Conservation (phyloP, 2,888 invertebrate species). For the Reticulitermes lucifugus region DNA sequence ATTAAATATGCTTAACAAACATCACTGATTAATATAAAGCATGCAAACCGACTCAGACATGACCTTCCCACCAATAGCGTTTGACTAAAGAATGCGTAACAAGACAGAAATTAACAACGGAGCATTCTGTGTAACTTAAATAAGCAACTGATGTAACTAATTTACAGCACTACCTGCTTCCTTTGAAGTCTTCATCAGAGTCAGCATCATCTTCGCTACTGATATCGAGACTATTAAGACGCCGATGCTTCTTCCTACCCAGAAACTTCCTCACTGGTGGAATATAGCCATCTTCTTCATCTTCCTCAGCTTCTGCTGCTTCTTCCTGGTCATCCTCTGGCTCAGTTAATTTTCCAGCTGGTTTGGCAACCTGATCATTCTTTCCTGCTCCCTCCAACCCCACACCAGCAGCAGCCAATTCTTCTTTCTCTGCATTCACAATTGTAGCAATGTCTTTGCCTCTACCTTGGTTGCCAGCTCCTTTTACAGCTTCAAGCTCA, state of each 20-base stretch:
- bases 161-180: slow-evolving; percentile 70
- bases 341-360: slow-evolving; percentile 58
- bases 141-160: no score
- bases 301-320: slow-evolving; percentile 55
- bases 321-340: slow-evolving; percentile 60
- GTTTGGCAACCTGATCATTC: background rate
- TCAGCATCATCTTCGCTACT: slow-evolving; percentile 82
- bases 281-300: slow-evolving; percentile 51
- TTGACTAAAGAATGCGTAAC: no score
- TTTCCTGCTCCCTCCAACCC: slow-evolving; percentile 43
- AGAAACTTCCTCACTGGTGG: slow-evolving; percentile 53
- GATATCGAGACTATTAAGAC: slow-evolving; percentile 84
- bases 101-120: no score
- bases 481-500: slow-evolving; percentile 79
- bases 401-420: slow-evolving; percentile 57
- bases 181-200: slow-evolving; percentile 93
- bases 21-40: no score
- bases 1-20: no score
- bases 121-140: no score
- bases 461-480: slow-evolving; percentile 83
- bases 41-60: no score
- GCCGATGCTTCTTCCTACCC: slow-evolving; percentile 75
- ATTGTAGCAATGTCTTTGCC: slow-evolving; percentile 96
- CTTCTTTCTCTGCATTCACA: slow-evolving; percentile 79
- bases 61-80: no score